Conservation (phyloP, 2,888 invertebrate species). For the Barypeithes pellucidus region DNA sequence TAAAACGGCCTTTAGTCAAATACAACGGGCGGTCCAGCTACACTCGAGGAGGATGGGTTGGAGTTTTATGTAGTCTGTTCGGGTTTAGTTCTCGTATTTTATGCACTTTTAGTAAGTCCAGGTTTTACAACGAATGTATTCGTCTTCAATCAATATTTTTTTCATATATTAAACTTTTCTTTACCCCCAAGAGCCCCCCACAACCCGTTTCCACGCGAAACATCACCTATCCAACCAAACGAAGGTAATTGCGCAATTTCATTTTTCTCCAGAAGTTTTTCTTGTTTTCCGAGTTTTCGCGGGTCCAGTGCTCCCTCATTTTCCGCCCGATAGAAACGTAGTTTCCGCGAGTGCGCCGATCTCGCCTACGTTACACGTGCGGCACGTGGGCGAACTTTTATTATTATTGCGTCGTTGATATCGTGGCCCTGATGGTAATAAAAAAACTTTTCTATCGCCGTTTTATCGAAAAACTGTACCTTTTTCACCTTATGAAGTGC, state of each 20-base stretch:
- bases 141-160: too few species aligned
- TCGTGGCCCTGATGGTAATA: not conserved
- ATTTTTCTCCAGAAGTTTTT: conserved; percentile 22
- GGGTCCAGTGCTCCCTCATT: conserved; percentile 41
- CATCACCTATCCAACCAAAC: too few species aligned
- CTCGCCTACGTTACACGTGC: conserved; percentile 4
- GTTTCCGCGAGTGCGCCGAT: conserved; percentile 8
- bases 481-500: too few species aligned
- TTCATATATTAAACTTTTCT: not conserved
- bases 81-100: too few species aligned
- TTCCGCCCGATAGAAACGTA: conserved; percentile 3
- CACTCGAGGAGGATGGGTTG: too few species aligned
- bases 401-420: conserved; percentile 9
- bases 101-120: too few species aligned
- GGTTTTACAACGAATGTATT: too few species aligned
- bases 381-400: conserved; percentile 22
- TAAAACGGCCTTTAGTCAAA: too few species aligned
- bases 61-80: too few species aligned
- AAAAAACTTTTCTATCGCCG: not conserved
- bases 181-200: too few species aligned
- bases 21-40: too few species aligned
- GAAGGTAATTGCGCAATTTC: conserved; percentile 31
- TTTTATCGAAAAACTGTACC: too few species aligned
- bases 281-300: conserved; percentile 22
- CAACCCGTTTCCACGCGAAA: not conserved